phyloP scores from a whole-genome alignment of 2,113 vertebrate species.

The Tor tambroides region DNA sequence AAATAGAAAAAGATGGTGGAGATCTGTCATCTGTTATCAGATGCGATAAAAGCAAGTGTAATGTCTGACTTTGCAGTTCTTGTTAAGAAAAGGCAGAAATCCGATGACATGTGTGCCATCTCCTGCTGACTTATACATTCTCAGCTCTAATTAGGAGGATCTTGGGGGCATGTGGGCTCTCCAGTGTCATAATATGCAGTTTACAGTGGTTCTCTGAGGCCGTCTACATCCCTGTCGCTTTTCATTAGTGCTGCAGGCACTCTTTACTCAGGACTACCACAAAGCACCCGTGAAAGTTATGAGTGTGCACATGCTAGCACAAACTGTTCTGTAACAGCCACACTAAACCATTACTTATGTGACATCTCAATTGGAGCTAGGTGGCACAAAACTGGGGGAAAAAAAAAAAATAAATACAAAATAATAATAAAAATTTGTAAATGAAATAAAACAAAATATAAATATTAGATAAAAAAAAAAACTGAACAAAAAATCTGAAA shows the following conservation, averaged over 20 bases:
- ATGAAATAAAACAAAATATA: too few relatives aligned
- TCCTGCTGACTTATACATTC: conserved; percentile 34
- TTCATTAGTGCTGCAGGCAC: conserved; percentile 23
- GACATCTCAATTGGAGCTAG: not conserved
- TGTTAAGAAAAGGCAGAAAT: conserved; percentile 2
- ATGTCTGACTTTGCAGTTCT: conserved; percentile 21
- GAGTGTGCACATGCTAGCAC: not conserved
- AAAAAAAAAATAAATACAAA: too few relatives aligned
- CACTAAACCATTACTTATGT: not conserved
- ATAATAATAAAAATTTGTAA: too few relatives aligned
- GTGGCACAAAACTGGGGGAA: not conserved
- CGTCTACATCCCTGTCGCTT: not conserved
- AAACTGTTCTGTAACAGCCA: not conserved
- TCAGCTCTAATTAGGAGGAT: conserved; percentile 32
- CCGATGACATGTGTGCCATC: not conserved
- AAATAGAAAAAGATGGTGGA: not conserved
- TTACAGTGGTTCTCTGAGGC: conserved; percentile 23
- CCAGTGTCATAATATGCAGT: conserved; percentile 33
- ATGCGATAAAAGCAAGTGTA: not conserved
- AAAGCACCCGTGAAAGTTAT: conserved; percentile 2
- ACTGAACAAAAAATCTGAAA: too few relatives aligned
- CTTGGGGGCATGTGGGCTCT: conserved; percentile 1
- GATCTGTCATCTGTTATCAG: conserved; percentile 16
- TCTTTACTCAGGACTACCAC: not conserved
- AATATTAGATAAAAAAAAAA: too few relatives aligned